A percentile compares a stretch with the other conserved stretches of the same genome.
Conservation (phyloP, 2,797 vertebrate species). For the Rhabdomys pumilio region DNA sequence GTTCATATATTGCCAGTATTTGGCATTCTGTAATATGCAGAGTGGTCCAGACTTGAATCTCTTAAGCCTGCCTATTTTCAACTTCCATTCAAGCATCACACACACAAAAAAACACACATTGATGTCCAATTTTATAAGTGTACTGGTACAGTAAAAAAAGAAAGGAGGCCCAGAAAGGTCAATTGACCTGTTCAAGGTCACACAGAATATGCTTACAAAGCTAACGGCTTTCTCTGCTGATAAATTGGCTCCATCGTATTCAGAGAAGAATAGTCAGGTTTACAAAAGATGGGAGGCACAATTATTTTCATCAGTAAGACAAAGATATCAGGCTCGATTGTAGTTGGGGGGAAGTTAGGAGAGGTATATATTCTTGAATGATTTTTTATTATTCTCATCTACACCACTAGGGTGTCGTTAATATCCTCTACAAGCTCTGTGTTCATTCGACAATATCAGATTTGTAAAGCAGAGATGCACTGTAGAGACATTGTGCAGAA, state of each 20-base stretch:
- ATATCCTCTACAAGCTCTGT: neutral
- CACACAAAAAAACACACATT: neutral
- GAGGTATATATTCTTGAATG: neutral
- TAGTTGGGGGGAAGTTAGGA: neutral
- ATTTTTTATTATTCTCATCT: constrained; percentile 15
- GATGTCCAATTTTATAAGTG: neutral
- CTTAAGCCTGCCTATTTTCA: neutral
- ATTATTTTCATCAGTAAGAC: neutral
- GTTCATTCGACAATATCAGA: neutral
- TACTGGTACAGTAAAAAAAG: neutral
- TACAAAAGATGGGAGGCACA: neutral
- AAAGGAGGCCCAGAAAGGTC: neutral
- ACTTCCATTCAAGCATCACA: neutral
- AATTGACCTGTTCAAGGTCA: neutral
- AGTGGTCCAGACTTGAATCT: neutral
- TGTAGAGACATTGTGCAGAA: neutral
- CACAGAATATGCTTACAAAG: neutral
- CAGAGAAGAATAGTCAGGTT: neutral
- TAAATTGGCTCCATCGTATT: neutral
- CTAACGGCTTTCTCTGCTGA: neutral
- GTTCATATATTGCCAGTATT: no score
- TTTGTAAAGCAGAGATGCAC: neutral
- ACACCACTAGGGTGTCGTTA: neutral
- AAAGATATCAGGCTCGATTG: neutral
- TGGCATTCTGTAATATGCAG: neutral